phyloP scores from a whole-genome alignment of 2,888 invertebrate genomes.

The Homarus gammarus region DNA sequence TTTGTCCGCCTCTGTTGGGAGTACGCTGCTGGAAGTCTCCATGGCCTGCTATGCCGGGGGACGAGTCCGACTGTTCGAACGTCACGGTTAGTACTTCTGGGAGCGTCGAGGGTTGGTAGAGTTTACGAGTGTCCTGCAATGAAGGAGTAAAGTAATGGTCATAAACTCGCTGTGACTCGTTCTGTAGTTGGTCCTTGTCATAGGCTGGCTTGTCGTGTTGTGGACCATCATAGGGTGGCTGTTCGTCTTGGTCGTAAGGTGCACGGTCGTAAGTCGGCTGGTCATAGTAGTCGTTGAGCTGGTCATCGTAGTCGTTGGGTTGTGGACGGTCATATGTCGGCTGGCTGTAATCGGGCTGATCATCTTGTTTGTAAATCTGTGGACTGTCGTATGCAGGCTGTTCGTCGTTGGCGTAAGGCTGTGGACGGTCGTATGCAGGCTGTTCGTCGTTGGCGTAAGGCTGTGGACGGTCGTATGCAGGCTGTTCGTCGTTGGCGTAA shows the following conservation, averaged over 20 bases:
- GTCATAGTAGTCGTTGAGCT: background rate
- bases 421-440: background rate
- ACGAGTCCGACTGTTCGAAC: background rate
- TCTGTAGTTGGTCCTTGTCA: background rate
- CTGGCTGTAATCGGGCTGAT: background rate
- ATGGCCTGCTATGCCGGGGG: background rate
- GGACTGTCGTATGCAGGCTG: background rate
- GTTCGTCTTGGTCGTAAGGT: background rate
- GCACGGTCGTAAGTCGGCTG: background rate
- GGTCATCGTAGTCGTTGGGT: slow-evolving; percentile 8
- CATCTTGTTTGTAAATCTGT: background rate
- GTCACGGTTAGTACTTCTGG: background rate
- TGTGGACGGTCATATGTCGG: background rate
- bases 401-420: background rate
- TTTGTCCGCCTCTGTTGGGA: slow-evolving; percentile 7
- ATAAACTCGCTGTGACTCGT: background rate
- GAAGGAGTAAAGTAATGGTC: slow-evolving; percentile 10
- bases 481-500: background rate
- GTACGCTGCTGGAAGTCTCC: background rate
- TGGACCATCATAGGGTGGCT: background rate
- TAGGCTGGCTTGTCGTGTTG: background rate
- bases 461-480: background rate
- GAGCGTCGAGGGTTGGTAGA: background rate
- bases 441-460: background rate
- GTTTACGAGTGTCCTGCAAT: background rate